These are phyloP conservation scores for Sebastes trivittatus DNA, from an alignment of 2,797 vertebrate genomes.

Conservation along the genomic window DNA sequence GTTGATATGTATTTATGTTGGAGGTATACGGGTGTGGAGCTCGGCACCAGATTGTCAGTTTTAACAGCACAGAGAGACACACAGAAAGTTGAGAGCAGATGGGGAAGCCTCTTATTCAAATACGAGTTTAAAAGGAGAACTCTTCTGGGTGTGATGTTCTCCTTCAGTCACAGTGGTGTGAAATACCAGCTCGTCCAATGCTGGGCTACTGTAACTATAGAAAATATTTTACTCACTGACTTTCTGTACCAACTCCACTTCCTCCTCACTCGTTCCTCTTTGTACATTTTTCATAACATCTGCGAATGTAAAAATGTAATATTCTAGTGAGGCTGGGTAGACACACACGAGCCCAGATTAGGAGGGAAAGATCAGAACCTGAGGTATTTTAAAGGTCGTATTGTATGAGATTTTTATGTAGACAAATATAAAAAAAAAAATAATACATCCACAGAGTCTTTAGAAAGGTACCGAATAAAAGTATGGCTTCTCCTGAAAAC, in stretches of 20 bases:
- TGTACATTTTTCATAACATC: neutral
- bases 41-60: conserved; percentile 47
- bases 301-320: neutral
- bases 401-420: too few relatives aligned
- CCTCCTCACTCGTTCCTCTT: neutral
- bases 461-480: too few relatives aligned
- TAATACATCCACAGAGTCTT: too few relatives aligned
- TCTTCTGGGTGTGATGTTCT: conserved; percentile 32
- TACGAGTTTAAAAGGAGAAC: conserved; percentile 28
- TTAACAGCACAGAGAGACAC: conserved; percentile 48
- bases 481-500: too few relatives aligned
- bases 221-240: neutral
- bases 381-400: neutral
- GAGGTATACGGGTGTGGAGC: conserved; percentile 2
- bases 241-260: conserved; percentile 5
- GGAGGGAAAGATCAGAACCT: neutral
- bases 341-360: neutral
- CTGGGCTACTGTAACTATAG: neutral
- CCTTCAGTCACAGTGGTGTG: conserved; percentile 46
- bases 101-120: conserved; percentile 50
- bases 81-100: conserved; percentile 4
- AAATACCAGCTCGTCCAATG: conserved; percentile 56
- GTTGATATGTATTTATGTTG: conserved; percentile 17
- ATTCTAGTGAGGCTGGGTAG: neutral
- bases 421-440: too few relatives aligned